phyloP scores from a whole-genome alignment of 2,113 vertebrate species.

The Salvelinus namaycush region DNA sequence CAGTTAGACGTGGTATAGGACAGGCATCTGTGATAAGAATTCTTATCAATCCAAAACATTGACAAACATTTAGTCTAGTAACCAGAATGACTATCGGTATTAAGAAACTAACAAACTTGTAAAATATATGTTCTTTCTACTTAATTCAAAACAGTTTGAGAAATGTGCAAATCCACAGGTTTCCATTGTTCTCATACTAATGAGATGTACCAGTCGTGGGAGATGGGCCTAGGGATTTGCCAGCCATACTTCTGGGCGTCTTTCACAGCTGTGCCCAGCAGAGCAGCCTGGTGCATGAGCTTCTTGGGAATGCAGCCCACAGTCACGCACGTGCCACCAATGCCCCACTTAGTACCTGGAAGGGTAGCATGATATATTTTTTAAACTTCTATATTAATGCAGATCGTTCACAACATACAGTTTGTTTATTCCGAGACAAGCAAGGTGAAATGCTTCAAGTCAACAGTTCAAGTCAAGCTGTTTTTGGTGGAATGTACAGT shows the following conservation, averaged over 20 bases:
- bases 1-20: not conserved
- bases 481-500: not conserved
- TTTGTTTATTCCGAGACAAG: not conserved
- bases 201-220: constrained; percentile 82
- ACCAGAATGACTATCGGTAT: no score
- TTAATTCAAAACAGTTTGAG: no score
- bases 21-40: not conserved
- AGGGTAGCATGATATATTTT: not conserved
- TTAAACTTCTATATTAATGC: no score
- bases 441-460: not conserved
- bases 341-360: constrained; percentile 89
- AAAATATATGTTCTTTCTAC: no score
- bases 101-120: no score
- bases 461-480: no score
- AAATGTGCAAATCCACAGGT: not conserved
- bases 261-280: constrained; percentile 82
- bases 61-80: no score
- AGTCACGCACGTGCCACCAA: constrained; percentile 95
- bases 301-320: constrained; percentile 98
- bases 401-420: not conserved
- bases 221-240: constrained; percentile 73
- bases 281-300: constrained; percentile 94
- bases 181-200: not conserved
- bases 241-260: constrained; percentile 89
- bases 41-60: no score